phyloP scores from a whole-genome alignment of 2,113 vertebrate species.

The Centropus bengalensis region DNA sequence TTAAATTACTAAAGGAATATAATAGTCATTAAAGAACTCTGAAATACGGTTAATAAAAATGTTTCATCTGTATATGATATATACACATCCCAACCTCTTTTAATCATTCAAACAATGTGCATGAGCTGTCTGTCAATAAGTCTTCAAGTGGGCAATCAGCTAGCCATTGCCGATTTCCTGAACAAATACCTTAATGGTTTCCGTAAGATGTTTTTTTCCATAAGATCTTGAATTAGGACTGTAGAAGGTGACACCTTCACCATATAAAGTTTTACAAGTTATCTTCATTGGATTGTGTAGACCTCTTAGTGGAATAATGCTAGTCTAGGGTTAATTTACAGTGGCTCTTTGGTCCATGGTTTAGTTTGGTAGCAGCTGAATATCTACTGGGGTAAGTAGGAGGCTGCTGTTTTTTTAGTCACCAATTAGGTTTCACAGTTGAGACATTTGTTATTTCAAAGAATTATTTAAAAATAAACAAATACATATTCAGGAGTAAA shows the following conservation, averaged over 20 bases:
- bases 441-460: neutral
- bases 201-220: neutral
- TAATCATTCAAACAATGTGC: neutral
- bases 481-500: neutral
- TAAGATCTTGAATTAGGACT: neutral
- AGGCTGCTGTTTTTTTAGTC: neutral
- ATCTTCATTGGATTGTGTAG: neutral
- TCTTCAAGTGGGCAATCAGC: neutral
- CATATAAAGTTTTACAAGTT: neutral
- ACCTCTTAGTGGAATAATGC: neutral
- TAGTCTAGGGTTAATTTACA: neutral
- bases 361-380: neutral
- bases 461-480: neutral
- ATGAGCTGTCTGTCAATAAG: neutral
- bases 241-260: neutral
- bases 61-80: neutral
- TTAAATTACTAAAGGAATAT: neutral
- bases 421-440: neutral
- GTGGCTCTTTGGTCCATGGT: neutral
- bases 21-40: neutral
- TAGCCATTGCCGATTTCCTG: neutral
- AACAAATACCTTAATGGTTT: neutral
- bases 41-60: slow-evolving; percentile 2
- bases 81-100: neutral
- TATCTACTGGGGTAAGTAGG: neutral